Evolutionary conservation across 2,888 invertebrate genomes (phyloP).

Genomic region (Seira sanloemensis): DNA sequence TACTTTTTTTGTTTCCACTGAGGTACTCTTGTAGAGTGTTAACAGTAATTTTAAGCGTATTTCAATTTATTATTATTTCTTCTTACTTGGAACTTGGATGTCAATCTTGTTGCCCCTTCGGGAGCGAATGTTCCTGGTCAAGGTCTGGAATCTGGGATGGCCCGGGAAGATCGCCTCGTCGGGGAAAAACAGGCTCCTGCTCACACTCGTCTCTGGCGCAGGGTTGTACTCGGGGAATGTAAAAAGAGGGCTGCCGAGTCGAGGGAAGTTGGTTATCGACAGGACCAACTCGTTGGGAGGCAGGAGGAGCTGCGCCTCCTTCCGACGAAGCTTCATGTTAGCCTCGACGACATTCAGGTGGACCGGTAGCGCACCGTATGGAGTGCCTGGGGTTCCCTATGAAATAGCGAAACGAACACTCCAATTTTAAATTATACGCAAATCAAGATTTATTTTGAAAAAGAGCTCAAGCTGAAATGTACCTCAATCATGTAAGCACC

Average conservation of each 20-base stretch:
- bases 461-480: too few relatives aligned
- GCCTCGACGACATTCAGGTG: conserved; percentile 99
- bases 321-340: conserved; percentile 90
- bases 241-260: conserved; percentile 92
- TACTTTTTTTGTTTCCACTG: background rate
- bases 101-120: conserved; percentile 96
- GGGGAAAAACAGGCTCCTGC: conserved; percentile 93
- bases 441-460: background rate
- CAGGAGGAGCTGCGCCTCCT: conserved; percentile 83
- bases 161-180: conserved; percentile 95
- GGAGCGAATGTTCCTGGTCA: conserved; percentile 94
- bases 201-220: conserved; percentile 84
- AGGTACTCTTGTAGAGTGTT: background rate
- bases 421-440: background rate
- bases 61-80: too few relatives aligned
- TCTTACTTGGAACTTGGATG: conserved; percentile 93
- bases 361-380: conserved; percentile 94
- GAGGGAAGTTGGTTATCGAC: conserved; percentile 95
- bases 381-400: conserved; percentile 94
- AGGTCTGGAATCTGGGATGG: conserved; percentile 96
- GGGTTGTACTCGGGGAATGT: conserved; percentile 88
- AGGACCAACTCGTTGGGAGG: conserved; percentile 88
- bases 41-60: background rate
- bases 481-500: conserved; percentile 98
- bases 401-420: background rate